phyloP scores from a whole-genome alignment of 2,113 vertebrate genomes.

The Anthoscopus minutus region DNA sequence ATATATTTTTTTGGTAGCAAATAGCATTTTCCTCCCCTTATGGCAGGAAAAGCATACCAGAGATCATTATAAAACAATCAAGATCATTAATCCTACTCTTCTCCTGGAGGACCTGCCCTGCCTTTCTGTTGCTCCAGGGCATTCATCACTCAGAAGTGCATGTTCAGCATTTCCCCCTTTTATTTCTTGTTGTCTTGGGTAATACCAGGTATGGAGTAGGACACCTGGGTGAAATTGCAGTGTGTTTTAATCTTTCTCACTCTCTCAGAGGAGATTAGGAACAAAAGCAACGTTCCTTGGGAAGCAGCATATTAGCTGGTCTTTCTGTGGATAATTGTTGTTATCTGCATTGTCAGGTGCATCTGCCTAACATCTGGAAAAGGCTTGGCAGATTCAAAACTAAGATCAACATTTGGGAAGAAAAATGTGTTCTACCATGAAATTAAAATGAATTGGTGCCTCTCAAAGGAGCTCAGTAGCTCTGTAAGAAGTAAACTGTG shows the following conservation, averaged over 20 bases:
- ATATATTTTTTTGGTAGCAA: neutral
- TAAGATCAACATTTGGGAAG: neutral
- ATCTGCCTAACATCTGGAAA: neutral
- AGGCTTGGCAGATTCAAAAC: neutral
- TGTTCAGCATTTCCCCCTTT: neutral
- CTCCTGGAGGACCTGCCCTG: constrained; percentile 4
- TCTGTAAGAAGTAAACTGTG: neutral
- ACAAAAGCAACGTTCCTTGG: neutral
- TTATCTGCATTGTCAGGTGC: neutral
- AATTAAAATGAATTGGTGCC: neutral
- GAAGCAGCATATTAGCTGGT: neutral
- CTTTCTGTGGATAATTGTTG: neutral
- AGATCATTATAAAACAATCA: constrained; percentile 27
- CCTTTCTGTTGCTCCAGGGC: constrained; percentile 12
- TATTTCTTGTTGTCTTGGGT: neutral
- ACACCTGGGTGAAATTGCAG: neutral
- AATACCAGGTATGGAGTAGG: neutral
- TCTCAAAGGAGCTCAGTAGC: neutral
- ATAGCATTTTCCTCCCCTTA: neutral
- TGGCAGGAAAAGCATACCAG: neutral
- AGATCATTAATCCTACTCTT: constrained; percentile 18
- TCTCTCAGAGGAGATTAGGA: neutral
- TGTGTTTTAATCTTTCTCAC: neutral
- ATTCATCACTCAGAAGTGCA: constrained; percentile 3
- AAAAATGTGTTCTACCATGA: neutral